Base-by-base conservation (phyloP, 1,140 invertebrate genomes). In the Aphis gossypii region DNA sequence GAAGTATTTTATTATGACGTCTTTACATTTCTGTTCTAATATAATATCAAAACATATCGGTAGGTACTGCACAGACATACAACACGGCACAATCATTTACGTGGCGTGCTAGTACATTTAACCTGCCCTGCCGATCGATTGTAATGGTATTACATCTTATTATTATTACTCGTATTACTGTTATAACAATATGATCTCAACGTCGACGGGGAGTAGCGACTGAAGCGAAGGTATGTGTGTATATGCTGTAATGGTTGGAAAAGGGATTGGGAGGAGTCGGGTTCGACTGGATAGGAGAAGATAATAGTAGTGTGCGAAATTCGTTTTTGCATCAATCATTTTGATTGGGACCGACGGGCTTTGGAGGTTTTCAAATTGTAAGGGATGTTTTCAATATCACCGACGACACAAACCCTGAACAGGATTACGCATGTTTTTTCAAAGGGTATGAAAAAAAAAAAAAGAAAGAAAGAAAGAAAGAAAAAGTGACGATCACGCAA, bases 301-400 rank as follows among this genome's bases (percentile, higher is more conserved):
- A 86, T 44, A 86, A 46, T 86, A 86, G 44, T 44, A 8, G n/a
- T 38, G 48, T 23, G 21, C 20, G 87, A 54, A 89, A 89, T 89
- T 89, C 87, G 87, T 89, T 89, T 89, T 54, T 54, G 87, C 87
- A 89, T 89, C 87, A 89, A 89, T 89, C 87, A 89, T 89, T 89
- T 89, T 89, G 46, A 54, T 54, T 89, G 48, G 87, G n/a, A 89
- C 48, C 51, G 87, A 54, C 87, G 35, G 20, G n/a, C 87, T 89
- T 54, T 38, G 87, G 48, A 89, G 87, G 48, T 54, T 89, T 89
- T 89, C 48, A 51, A 89, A 89, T 89, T 35, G n/a, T 89, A 35
- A n/a, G 23, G n/a, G 87, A 54, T 89, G 48, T 89, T 89, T 89
- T 89, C 87, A 89, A 54, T 89, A 89, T 89, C 87, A 38, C 87